Conservation (phyloP, 2,888 invertebrate genomes). For the Noctua janthe region DNA sequence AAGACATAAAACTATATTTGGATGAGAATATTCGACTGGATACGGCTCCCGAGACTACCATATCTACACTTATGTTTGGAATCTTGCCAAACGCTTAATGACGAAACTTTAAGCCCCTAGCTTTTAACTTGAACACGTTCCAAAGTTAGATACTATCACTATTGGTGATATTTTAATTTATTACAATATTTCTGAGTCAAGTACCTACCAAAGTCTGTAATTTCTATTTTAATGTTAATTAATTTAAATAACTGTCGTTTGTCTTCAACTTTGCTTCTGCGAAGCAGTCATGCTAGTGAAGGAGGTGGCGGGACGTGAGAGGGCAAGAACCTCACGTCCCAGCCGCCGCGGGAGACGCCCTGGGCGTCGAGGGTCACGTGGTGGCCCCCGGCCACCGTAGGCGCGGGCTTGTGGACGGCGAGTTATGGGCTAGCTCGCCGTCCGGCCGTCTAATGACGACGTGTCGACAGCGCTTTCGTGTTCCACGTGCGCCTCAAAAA, state of each 20-base stretch:
- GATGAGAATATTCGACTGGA: constrained; percentile 34
- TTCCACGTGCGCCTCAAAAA: too few species aligned
- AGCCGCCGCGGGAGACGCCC: too few species aligned
- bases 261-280: too few species aligned
- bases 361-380: too few species aligned
- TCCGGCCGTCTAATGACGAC: too few species aligned
- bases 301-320: too few species aligned
- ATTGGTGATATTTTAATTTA: constrained; percentile 15
- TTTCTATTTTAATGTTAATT: background rate
- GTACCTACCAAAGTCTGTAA: background rate
- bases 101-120: constrained; percentile 33
- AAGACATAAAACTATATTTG: constrained; percentile 50
- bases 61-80: constrained; percentile 53
- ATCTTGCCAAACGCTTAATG: constrained; percentile 52
- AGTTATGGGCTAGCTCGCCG: too few species aligned
- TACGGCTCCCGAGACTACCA: constrained; percentile 31
- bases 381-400: too few species aligned
- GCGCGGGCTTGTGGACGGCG: too few species aligned
- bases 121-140: constrained; percentile 45
- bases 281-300: too few species aligned
- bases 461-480: too few species aligned
- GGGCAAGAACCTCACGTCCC: too few species aligned
- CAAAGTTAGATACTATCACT: constrained; percentile 14
- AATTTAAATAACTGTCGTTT: background rate
- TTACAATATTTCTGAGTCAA: constrained; percentile 5